phyloP scores from a whole-genome alignment of 2,113 vertebrate genomes.

The Piprites chloris region DNA sequence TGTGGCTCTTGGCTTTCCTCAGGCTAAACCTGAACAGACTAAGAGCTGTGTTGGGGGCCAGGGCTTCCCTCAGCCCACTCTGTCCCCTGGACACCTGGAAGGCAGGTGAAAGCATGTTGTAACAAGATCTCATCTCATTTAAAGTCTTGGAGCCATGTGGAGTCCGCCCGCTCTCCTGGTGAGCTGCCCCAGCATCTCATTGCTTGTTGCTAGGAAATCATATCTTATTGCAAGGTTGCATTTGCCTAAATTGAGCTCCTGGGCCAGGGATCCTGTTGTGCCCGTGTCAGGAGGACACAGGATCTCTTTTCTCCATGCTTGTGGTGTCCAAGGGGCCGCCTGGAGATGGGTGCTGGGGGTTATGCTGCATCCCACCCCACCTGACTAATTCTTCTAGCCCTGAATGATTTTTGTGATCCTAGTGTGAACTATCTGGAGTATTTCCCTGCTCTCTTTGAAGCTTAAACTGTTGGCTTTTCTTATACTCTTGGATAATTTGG shows the following conservation, averaged over 20 bases:
- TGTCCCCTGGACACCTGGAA: not conserved
- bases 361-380: not conserved
- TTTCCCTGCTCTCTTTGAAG: accelerated
- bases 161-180: accelerated
- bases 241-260: not conserved
- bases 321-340: not conserved
- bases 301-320: not conserved
- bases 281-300: accelerated
- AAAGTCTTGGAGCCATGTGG: not conserved
- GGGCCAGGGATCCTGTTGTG: not conserved
- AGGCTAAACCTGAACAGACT: accelerated
- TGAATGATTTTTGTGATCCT: not conserved
- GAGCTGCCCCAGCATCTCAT: not conserved
- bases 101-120: accelerated
- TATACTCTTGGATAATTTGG: not conserved
- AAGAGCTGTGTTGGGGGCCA: not conserved
- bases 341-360: accelerated
- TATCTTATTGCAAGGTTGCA: not conserved
- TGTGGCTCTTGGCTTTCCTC: accelerated
- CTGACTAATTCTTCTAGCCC: not conserved
- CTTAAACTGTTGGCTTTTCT: not conserved
- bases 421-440: accelerated
- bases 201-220: constrained; percentile 36
- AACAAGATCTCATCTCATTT: not conserved
- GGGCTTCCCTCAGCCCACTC: not conserved